phyloP scores from a whole-genome alignment of 2,113 vertebrate species.

The Diphyllodes magnificus region DNA sequence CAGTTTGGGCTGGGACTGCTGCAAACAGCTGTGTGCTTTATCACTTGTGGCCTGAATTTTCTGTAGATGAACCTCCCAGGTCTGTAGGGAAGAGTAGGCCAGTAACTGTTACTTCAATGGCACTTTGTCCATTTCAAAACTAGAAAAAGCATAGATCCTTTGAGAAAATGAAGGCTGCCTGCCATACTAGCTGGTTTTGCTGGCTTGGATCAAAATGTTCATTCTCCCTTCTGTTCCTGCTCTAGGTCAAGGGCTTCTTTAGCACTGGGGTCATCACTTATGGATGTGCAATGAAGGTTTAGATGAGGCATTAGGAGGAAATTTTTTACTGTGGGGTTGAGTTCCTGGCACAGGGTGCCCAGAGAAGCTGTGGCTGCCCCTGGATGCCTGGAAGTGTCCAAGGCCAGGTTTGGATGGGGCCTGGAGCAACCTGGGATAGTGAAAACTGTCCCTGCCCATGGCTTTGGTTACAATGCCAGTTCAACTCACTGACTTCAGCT shows the following conservation, averaged over 20 bases:
- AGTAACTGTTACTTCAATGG: background rate
- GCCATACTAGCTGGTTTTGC: background rate
- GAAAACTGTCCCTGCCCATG: background rate
- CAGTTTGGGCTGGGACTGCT: background rate
- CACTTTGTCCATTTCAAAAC: background rate
- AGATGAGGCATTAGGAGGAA: background rate
- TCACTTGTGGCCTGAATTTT: background rate
- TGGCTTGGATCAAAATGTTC: background rate
- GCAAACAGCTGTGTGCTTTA: background rate
- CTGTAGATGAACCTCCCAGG: background rate
- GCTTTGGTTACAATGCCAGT: background rate
- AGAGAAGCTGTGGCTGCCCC: background rate
- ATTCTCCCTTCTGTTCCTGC: background rate
- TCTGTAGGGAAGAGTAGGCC: background rate
- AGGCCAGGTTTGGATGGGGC: accelerated
- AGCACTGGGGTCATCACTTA: background rate
- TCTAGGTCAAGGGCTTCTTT: background rate
- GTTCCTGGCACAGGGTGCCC: background rate
- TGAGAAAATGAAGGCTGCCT: background rate
- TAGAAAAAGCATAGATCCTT: background rate
- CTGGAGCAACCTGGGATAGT: background rate
- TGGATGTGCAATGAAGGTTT: background rate
- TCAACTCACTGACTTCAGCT: background rate
- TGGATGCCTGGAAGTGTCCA: background rate
- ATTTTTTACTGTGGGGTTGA: background rate